phyloP scores from a whole-genome alignment of 2,797 vertebrate species.

The Silurus aristotelis region DNA sequence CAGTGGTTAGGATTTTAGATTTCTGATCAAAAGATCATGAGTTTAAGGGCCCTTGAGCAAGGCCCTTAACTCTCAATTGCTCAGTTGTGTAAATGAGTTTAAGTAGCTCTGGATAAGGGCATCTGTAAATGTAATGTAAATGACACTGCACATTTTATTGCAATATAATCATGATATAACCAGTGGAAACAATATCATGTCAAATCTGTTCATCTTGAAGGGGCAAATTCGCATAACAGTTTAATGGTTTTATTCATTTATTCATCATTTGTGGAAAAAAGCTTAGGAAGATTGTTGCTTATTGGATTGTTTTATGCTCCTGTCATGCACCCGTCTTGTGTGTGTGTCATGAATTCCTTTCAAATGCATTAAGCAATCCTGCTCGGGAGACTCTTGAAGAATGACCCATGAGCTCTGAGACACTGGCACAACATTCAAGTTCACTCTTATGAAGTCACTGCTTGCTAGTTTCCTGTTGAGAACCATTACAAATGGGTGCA shows the following conservation, averaged over 20 bases:
- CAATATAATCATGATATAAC: background rate
- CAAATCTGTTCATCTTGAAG: background rate
- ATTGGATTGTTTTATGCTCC: too few relatives aligned
- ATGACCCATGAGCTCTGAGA: background rate
- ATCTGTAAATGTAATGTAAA: too few relatives aligned
- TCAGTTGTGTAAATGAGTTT: too few relatives aligned
- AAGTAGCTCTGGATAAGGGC: too few relatives aligned
- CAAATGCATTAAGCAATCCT: background rate
- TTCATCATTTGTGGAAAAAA: background rate
- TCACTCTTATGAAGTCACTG: constrained; percentile 1
- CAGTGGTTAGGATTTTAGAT: too few relatives aligned
- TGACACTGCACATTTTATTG: background rate
- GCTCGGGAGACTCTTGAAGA: background rate
- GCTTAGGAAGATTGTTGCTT: background rate
- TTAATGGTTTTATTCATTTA: background rate
- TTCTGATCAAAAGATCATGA: too few relatives aligned
- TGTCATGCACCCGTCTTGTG: background rate
- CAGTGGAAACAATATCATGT: background rate
- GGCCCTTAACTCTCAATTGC: too few relatives aligned
- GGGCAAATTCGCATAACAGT: background rate
- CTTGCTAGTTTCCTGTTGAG: background rate
- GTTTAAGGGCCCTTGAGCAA: too few relatives aligned
- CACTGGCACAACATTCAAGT: background rate
- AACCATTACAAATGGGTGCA: constrained; percentile 3
- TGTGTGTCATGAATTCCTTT: background rate